Conservation (phyloP, 2,797 vertebrate genomes). For the Etheostoma nigrum region DNA sequence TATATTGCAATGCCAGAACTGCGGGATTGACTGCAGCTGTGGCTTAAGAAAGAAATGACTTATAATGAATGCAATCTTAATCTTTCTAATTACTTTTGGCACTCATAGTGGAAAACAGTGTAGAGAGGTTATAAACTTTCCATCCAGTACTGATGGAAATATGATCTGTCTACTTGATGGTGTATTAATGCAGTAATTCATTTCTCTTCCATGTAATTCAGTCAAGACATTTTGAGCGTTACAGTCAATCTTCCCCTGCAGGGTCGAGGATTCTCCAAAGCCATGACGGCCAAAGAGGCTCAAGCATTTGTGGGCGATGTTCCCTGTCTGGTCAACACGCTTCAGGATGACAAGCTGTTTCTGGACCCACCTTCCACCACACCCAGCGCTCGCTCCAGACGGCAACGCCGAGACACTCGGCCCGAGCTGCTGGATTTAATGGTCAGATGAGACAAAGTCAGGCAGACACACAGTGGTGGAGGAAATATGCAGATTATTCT, state of each 20-base stretch:
- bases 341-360: constrained; percentile 94
- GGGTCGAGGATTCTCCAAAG: constrained; percentile 94
- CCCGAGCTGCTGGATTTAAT: constrained; percentile 92
- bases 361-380: constrained; percentile 91
- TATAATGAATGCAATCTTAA: constrained; percentile 52
- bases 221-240: constrained; percentile 23
- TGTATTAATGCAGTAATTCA: constrained; percentile 29
- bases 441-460: constrained; percentile 78
- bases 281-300: constrained; percentile 95
- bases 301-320: constrained; percentile 94
- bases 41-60: constrained; percentile 42
- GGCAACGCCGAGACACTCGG: constrained; percentile 90
- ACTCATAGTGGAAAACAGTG: constrained; percentile 19
- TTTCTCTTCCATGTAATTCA: constrained; percentile 10
- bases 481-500: background rate
- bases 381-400: constrained; percentile 87
- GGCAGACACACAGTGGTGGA: constrained; percentile 1
- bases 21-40: constrained; percentile 45
- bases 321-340: constrained; percentile 91
- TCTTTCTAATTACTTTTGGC: constrained; percentile 60
- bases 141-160: constrained; percentile 45
- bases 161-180: constrained; percentile 27
- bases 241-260: constrained; percentile 63
- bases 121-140: constrained; percentile 47
- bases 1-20: constrained; percentile 27